A percentile compares a stretch with the other conserved stretches of the same genome.
These are phyloP conservation scores for Lacerta viridis DNA, from an alignment of 2,797 vertebrate genomes.

Conservation along the genomic window DNA sequence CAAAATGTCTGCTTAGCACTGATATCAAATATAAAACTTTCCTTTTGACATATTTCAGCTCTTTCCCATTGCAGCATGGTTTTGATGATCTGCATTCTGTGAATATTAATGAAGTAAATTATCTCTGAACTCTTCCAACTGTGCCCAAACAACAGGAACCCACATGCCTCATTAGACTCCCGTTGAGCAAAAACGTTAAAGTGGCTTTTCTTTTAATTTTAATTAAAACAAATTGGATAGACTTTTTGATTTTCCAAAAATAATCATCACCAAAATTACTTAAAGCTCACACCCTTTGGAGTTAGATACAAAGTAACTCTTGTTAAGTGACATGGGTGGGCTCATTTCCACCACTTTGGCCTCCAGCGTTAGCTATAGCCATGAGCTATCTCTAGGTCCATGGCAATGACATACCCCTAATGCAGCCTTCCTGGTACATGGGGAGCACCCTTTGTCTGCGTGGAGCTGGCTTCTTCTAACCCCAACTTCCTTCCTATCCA, in stretches of 20 bases:
- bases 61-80: slow-evolving; percentile 48
- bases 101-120: slow-evolving; percentile 81
- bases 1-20: slow-evolving; percentile 59
- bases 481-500: not conserved
- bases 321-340: not conserved
- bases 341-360: not conserved
- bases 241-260: slow-evolving; percentile 33
- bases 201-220: slow-evolving; percentile 75
- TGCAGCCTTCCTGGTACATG: not conserved
- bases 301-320: not conserved
- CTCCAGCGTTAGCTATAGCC: not conserved
- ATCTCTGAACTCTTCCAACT: slow-evolving; percentile 74
- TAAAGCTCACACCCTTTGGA: not conserved
- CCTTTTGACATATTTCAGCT: slow-evolving; percentile 59
- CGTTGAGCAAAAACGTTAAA: slow-evolving; percentile 77
- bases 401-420: not conserved
- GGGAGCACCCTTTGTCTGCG: not conserved
- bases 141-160: slow-evolving; percentile 75
- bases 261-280: slow-evolving; percentile 10
- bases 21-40: slow-evolving; percentile 55
- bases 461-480: not conserved
- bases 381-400: not conserved
- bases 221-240: slow-evolving; percentile 76
- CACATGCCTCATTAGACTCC: slow-evolving; percentile 79
- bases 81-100: slow-evolving; percentile 71